Base-by-base conservation (phyloP, 2,113 vertebrate species). In the Labeo catla region DNA sequence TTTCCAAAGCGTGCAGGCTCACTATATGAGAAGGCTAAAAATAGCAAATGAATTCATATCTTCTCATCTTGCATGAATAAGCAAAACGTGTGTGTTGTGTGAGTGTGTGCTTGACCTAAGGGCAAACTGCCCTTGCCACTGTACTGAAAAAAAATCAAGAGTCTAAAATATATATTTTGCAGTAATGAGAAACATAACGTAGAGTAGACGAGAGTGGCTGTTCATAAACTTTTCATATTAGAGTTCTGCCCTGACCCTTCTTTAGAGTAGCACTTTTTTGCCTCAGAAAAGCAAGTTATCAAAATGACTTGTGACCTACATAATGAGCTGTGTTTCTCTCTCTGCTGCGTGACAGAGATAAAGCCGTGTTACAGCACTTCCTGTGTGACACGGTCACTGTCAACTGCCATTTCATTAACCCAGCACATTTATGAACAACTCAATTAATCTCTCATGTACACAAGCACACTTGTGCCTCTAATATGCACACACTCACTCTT, bases 41-140 rank as follows among this genome's bases (percentile, higher is more conserved):
- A 89, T 84, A 89, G 61, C 28, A 74, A 68, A 80, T 87, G 0
- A 86, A 76, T 84, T 74, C 50, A 83, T 50, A 76, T 86, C 54
- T 83, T 34, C 66, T 76, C 59, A 15, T 74, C 23, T 52, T 65
- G 16, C 54, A 47, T 68, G 80, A 86, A 70, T 70, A 82, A 70
- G 47, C 39, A 57, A 70, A 82, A 61, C 65, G 6, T 61, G 36
- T 36, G 76, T 54, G 76, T 77, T 59, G 86, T n/a, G 50, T 63
- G 36, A 34, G 28, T 63, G 19, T 81, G 65, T 34, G 47, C 54
- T 19, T 47, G 68, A 85, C 66, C 85, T 49, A 52, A 73, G 66
- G 54, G 50, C 3, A 70, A 74, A 73, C 47, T 59, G 39, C 39
- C n/a, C 54, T 74, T 81, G 45, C 39, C 52, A 61, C 54, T 43